Evolutionary conservation across 2,888 invertebrate genomes (phyloP).

Genomic region (Ophioninae sp.): DNA sequence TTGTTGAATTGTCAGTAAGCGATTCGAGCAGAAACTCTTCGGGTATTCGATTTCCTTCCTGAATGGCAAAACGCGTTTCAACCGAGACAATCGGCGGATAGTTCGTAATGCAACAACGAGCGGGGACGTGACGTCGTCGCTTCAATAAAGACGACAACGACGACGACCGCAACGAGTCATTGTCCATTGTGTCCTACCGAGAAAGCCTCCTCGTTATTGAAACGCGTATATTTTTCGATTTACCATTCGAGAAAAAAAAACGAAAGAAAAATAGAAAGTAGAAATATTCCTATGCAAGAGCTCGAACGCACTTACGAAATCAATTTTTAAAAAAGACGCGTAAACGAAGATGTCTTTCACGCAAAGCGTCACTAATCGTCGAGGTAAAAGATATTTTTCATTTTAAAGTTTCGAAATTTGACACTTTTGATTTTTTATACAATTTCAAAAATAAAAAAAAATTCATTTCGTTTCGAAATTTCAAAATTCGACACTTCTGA

Average conservation of each 20-base stretch:
- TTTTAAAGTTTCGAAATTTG: too few species aligned
- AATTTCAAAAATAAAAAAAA: too few species aligned
- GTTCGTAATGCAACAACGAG: constrained; percentile 27
- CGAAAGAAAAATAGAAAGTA: background rate
- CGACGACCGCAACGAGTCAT: constrained; percentile 51
- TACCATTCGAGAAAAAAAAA: background rate
- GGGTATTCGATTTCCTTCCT: background rate
- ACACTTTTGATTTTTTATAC: too few species aligned
- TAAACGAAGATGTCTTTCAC: too few species aligned
- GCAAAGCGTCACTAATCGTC: too few species aligned
- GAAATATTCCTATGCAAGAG: background rate
- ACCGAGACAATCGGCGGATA: constrained; percentile 13
- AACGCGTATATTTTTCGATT: constrained; percentile 18
- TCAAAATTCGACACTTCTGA: too few species aligned
- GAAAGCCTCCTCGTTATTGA: constrained; percentile 26
- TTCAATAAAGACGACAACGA: constrained; percentile 22
- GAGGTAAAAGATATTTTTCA: too few species aligned
- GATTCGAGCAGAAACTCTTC: background rate
- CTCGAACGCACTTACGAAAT: background rate
- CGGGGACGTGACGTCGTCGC: constrained; percentile 7
- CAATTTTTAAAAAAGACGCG: too few species aligned
- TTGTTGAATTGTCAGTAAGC: background rate
- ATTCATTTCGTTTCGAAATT: too few species aligned
- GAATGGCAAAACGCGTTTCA: constrained; percentile 4
- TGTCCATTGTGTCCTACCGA: constrained; percentile 50